Conservation (phyloP, 2,797 vertebrate genomes). For the Hypotaenidia okinawae region DNA sequence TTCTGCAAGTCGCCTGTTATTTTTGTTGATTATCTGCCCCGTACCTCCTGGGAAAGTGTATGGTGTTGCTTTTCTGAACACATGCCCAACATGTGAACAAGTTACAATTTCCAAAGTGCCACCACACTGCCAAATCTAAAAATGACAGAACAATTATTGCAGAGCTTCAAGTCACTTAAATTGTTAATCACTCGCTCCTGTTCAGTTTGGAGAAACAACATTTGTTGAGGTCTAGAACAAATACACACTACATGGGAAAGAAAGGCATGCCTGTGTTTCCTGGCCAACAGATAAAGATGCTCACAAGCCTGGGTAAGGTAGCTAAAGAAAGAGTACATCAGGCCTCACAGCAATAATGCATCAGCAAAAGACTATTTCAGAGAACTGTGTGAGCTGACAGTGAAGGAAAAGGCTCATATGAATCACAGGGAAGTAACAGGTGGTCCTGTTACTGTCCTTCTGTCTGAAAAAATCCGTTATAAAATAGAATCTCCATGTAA, state of each 20-base stretch:
- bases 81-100: constrained; percentile 98
- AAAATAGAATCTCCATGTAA: not conserved
- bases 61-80: constrained; percentile 97
- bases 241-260: not conserved
- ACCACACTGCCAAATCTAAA: constrained; percentile 98
- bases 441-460: not conserved
- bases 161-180: not conserved
- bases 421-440: not conserved
- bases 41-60: constrained; percentile 98
- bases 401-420: not conserved
- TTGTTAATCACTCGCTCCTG: not conserved
- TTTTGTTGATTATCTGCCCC: constrained; percentile 99
- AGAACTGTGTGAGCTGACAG: not conserved
- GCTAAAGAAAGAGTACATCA: not conserved
- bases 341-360: not conserved
- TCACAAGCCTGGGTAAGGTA: not conserved
- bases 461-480: not conserved
- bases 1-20: constrained; percentile 96
- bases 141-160: not conserved
- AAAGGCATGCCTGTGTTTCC: not conserved
- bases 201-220: not conserved
- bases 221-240: not conserved
- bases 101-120: constrained; percentile 98
- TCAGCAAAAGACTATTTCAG: not conserved
- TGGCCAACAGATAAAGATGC: not conserved